phyloP scores from a whole-genome alignment of 2,888 invertebrate genomes.

The Therioaphis trifolii region DNA sequence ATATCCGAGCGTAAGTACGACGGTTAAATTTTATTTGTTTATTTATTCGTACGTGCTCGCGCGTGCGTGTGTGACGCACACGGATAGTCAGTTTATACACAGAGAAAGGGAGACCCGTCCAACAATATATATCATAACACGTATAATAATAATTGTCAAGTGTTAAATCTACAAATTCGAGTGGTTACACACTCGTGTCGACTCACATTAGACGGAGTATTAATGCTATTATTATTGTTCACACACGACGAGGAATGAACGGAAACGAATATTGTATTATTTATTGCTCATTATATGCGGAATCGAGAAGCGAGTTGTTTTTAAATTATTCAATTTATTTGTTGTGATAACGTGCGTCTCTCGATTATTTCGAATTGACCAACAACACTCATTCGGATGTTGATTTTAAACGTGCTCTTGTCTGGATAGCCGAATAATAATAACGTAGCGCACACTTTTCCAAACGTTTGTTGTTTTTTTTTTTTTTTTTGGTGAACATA shows the following conservation, averaged over 20 bases:
- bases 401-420: no score
- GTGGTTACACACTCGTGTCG: slow-evolving; percentile 3
- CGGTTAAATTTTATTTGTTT: no score
- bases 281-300: no score
- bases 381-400: neutral
- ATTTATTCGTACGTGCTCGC: no score
- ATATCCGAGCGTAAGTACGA: no score
- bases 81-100: no score
- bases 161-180: slow-evolving; percentile 6
- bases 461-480: no score
- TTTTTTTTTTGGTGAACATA: no score
- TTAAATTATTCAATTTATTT: neutral
- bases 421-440: no score
- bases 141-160: neutral
- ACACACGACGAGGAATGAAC: neutral
- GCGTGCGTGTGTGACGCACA: neutral
- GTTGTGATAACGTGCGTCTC: neutral
- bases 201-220: neutral
- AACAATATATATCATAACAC: neutral
- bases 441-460: no score
- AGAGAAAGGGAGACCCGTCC: no score
- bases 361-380: neutral
- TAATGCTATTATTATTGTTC: neutral
- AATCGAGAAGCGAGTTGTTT: neutral
- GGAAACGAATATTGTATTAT: neutral